These are phyloP conservation scores for Anagrus nilaparvatae DNA, from an alignment of 1,140 invertebrate species.

Conservation along the genomic window DNA sequence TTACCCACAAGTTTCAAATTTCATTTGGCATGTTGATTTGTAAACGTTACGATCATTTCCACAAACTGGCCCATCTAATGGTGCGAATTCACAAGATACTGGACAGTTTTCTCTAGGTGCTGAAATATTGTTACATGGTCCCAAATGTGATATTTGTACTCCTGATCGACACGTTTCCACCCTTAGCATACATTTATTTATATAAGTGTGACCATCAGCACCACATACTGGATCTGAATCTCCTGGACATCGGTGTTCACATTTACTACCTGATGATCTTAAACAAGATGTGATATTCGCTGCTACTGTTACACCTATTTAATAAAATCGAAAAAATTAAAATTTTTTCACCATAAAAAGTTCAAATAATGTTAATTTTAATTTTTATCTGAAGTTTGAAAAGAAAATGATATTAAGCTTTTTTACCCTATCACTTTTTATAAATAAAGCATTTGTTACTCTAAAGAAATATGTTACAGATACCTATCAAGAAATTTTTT, in stretches of 20 bases:
- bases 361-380: too few relatives aligned
- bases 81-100: slow-evolving; percentile 70
- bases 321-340: too few relatives aligned
- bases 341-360: too few relatives aligned
- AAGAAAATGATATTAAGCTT: too few relatives aligned
- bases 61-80: slow-evolving; percentile 79
- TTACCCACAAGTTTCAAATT: slow-evolving; percentile 78
- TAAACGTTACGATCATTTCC: slow-evolving; percentile 89
- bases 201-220: slow-evolving; percentile 78
- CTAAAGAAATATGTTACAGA: too few relatives aligned
- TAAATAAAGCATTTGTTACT: too few relatives aligned
- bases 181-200: slow-evolving; percentile 83
- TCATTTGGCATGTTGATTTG: slow-evolving; percentile 88
- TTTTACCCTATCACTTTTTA: too few relatives aligned
- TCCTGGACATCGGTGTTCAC: slow-evolving; percentile 63
- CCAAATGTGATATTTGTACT: slow-evolving; percentile 65
- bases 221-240: slow-evolving; percentile 84
- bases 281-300: slow-evolving; percentile 53
- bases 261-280: slow-evolving; percentile 64
- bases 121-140: slow-evolving; percentile 79
- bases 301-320: slow-evolving; percentile 48
- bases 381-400: too few relatives aligned
- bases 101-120: slow-evolving; percentile 81
- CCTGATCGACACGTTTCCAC: slow-evolving; percentile 71
- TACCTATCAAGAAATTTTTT: too few relatives aligned